Conservation (phyloP, 2,888 invertebrate species). For the Drosophila villosipedis region DNA sequence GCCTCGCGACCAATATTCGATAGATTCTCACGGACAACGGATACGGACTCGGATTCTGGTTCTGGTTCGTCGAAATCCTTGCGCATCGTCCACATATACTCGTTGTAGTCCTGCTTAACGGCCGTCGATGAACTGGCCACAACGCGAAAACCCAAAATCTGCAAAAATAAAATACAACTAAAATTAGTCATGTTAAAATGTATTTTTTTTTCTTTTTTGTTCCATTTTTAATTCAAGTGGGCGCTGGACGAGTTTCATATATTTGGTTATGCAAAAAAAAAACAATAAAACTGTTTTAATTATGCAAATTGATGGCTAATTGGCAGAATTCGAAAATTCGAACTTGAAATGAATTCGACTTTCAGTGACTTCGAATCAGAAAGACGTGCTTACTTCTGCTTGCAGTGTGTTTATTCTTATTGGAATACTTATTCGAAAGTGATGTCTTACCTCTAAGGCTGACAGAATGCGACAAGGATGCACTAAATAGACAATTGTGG, state of each 20-base stretch:
- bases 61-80: constrained; percentile 92
- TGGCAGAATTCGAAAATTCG: not conserved
- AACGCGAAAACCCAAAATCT: constrained; percentile 94
- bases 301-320: not conserved
- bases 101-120: constrained; percentile 94
- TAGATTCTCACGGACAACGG: constrained; percentile 88
- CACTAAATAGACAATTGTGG: constrained; percentile 93
- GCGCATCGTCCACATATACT: constrained; percentile 97
- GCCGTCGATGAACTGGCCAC: constrained; percentile 94
- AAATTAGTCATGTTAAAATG: not conserved
- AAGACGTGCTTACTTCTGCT: not conserved
- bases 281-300: not conserved
- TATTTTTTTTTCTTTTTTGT: not conserved
- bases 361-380: not conserved
- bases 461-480: constrained; percentile 95
- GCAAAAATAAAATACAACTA: constrained; percentile 19
- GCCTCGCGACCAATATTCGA: constrained; percentile 88
- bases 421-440: not conserved
- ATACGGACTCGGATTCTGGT: constrained; percentile 86
- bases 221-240: not conserved
- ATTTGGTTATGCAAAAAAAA: not conserved
- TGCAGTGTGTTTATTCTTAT: not conserved
- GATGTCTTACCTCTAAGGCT: constrained; percentile 88
- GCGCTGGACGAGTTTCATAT: not conserved
- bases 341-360: not conserved